Base-by-base conservation (phyloP, 2,888 invertebrate genomes). In the Zootermopsis nevadensis region DNA sequence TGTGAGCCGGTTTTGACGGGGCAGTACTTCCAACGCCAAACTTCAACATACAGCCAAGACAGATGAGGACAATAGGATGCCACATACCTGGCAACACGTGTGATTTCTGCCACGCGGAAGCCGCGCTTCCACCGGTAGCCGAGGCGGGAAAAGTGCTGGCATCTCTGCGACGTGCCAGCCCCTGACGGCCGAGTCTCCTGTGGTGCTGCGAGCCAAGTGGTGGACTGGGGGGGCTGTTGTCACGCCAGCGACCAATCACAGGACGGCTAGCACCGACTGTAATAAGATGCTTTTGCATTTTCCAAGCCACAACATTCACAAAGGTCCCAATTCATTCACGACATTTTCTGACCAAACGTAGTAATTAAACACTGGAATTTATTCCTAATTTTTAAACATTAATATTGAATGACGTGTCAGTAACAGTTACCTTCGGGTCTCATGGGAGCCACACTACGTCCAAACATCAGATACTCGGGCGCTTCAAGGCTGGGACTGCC, bases 391-490 rank as follows among this genome's bases (percentile, higher is more conserved):
- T 8, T 48, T 48, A 48, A 12, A 15, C 48, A 48, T 48, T 12
- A 48, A n/a, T n/a, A n/a, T n/a, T n/a, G n/a, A n/a, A n/a, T n/a
- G n/a, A n/a, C n/a, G n/a, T n/a, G n/a, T n/a, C n/a, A n/a, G n/a
- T n/a, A n/a, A n/a, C n/a, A 42, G 15, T 42, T 38, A 82, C 82
- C 69, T 38, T 82, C 67, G 38, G 77, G 82, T 31, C 42, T 66
- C 42, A 15, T 66, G n/a, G 74, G 74, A 7, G 55, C 24, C 24
- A 31, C 27, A 0, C 60, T 53, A 38, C 84, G 80, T 33, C 82
- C 77, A 83, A 87, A 88, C 86, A 88, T 86, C 33, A 88, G 86
- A 85, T 88, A 88, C 77, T 89, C 89, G 6, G 88, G 88, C 22
- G 88, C 87, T 84, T 88, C 88, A 81, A 84, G n/a, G 42, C 83